phyloP scores from a whole-genome alignment of 2,797 vertebrate genomes.

The Sebastes glaucus region DNA sequence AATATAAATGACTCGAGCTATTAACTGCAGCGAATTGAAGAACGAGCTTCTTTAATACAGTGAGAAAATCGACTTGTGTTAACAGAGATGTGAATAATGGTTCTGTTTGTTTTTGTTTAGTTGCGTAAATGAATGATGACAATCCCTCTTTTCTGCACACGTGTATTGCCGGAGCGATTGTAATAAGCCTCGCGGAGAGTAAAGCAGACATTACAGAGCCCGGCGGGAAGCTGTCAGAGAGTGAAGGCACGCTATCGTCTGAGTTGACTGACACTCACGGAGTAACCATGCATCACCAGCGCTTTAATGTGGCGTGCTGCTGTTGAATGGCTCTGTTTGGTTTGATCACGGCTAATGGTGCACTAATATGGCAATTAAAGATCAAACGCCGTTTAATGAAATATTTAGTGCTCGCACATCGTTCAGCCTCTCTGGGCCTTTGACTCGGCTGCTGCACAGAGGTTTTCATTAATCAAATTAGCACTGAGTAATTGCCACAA shows the following conservation, averaged over 20 bases:
- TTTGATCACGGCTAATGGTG: constrained; percentile 62
- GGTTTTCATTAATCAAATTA: constrained; percentile 15
- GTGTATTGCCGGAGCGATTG: neutral
- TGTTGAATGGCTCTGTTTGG: constrained; percentile 33
- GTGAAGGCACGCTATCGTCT: constrained; percentile 25
- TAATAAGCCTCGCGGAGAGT: constrained; percentile 17
- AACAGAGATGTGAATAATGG: constrained; percentile 20
- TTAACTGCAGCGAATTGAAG: neutral
- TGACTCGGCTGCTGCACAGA: constrained; percentile 14
- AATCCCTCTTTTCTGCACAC: neutral
- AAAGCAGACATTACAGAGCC: constrained; percentile 29
- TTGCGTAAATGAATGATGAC: constrained; percentile 31
- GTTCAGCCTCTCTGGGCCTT: constrained; percentile 20
- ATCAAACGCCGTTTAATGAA: constrained; percentile 64
- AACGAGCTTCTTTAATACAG: neutral
- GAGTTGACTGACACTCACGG: constrained; percentile 32
- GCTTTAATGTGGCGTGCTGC: constrained; percentile 15
- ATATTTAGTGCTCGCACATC: constrained; percentile 48
- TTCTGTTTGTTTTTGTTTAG: constrained; percentile 30
- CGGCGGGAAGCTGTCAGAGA: constrained; percentile 35
- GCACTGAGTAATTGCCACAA: constrained; percentile 1
- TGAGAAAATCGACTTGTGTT: constrained; percentile 20
- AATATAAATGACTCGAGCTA: constrained; percentile 8
- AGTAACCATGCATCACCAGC: constrained; percentile 14
- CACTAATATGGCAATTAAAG: constrained; percentile 63